Percentiles rank a stretch among this genome's conserved stretches.
Conservation (phyloP, 2,888 invertebrate species). For the Agonopterix subpropinquella region DNA sequence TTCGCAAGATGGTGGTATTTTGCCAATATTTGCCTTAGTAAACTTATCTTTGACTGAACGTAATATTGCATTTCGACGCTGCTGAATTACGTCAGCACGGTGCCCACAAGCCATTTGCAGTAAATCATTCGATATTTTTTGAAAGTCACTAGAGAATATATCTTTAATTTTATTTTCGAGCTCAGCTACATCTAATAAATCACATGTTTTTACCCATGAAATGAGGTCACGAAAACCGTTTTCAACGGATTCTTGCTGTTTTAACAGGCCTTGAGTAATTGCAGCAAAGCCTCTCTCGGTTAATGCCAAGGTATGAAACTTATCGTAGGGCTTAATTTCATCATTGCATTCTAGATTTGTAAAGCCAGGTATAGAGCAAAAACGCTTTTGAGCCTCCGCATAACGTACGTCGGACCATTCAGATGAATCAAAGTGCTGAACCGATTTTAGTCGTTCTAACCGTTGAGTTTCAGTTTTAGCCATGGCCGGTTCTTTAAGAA, state of each 20-base stretch:
- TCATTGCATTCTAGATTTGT: background rate
- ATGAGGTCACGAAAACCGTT: background rate
- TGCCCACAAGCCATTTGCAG: conserved; percentile 8
- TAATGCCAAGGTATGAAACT: background rate
- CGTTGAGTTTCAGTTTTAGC: background rate
- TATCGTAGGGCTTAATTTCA: conserved; percentile 1
- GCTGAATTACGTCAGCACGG: conserved; percentile 6
- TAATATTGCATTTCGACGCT: conserved; percentile 5
- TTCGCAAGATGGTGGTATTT: conserved; percentile 4
- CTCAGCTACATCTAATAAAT: background rate
- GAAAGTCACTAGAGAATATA: conserved; percentile 2
- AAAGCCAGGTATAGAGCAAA: conserved; percentile 2
- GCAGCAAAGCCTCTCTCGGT: conserved; percentile 1
- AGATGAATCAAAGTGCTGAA: conserved; percentile 1
- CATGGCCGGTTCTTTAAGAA: conserved; percentile 3
- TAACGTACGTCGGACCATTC: conserved; percentile 1
- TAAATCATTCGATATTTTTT: conserved; percentile 5
- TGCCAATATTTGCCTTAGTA: conserved; percentile 5
- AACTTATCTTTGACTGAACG: conserved; percentile 5
- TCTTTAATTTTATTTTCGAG: conserved; percentile 1
- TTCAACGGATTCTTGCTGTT: conserved; percentile 2
- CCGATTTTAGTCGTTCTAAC: background rate
- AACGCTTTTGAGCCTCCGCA: conserved; percentile 1
- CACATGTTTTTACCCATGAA: background rate
- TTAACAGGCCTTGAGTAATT: background rate